Conservation (phyloP, 2,113 vertebrate genomes). For the Catagonus wagneri region DNA sequence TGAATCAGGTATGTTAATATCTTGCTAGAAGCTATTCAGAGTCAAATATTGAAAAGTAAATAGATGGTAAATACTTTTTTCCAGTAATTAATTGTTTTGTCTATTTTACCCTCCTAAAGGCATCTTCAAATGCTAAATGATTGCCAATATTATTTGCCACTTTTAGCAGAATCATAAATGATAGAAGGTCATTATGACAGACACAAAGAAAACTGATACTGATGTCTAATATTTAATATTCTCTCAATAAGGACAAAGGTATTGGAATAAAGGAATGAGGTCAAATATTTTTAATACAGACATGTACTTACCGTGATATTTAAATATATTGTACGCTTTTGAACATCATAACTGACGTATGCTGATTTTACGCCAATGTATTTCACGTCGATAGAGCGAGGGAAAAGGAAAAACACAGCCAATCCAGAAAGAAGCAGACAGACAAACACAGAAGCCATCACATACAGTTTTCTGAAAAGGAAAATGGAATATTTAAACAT, state of each 20-base stretch:
- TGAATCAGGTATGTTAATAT: background rate
- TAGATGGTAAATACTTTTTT: background rate
- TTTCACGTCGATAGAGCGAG: slow-evolving; percentile 95
- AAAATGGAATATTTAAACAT: slow-evolving; percentile 12
- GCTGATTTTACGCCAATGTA: slow-evolving; percentile 97
- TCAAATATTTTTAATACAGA: background rate
- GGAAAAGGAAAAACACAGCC: slow-evolving; percentile 98
- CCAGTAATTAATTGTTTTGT: background rate
- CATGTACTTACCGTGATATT: slow-evolving; percentile 94
- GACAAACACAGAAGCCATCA: slow-evolving; percentile 94
- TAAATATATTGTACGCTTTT: slow-evolving; percentile 93
- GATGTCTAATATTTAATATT: background rate
- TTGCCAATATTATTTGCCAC: background rate
- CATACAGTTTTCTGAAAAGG: slow-evolving; percentile 94
- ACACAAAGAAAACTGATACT: background rate
- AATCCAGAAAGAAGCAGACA: slow-evolving; percentile 96
- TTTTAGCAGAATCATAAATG: slow-evolving; percentile 46
- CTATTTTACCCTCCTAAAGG: background rate
- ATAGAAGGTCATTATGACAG: background rate
- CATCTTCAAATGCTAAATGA: slow-evolving; percentile 48
- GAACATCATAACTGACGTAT: slow-evolving; percentile 92
- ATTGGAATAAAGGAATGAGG: background rate
- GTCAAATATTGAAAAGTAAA: slow-evolving; percentile 41
- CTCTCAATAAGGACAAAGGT: background rate
- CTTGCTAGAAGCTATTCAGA: background rate